A percentile compares a stretch with the other conserved stretches of the same genome.
These are phyloP conservation scores for Himalopsyche japonica DNA, from an alignment of 2,888 invertebrate genomes.

Conservation along the genomic window DNA sequence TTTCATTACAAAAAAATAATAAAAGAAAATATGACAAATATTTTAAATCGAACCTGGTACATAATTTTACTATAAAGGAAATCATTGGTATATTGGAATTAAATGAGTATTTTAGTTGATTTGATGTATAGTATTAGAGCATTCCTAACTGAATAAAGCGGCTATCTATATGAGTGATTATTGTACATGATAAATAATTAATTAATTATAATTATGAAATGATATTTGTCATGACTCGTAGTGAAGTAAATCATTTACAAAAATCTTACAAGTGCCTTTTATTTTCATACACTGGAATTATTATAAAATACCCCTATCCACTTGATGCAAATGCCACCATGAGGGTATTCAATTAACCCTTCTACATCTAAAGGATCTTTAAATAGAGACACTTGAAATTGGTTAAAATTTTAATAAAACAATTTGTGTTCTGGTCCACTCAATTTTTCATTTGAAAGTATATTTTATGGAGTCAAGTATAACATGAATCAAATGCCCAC, in stretches of 20 bases:
- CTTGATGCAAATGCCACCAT: too few species aligned
- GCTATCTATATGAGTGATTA: constrained; percentile 32
- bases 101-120: constrained; percentile 32
- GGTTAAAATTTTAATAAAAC: too few species aligned
- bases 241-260: constrained; percentile 37
- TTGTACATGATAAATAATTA: constrained; percentile 33
- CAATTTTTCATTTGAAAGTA: too few species aligned
- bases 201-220: constrained; percentile 31
- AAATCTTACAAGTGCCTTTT: constrained; percentile 2
- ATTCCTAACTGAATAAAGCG: constrained; percentile 31
- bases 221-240: constrained; percentile 38
- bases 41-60: constrained; percentile 18
- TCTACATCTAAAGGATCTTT: too few species aligned
- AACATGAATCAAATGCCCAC: too few species aligned
- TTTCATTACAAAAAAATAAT: constrained; percentile 3
- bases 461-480: too few species aligned
- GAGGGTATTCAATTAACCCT: too few species aligned
- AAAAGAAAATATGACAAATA: background rate
- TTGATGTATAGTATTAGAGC: constrained; percentile 38
- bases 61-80: constrained; percentile 23
- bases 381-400: too few species aligned
- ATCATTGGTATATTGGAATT: constrained; percentile 29
- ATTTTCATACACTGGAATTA: too few species aligned
- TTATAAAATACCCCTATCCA: too few species aligned
- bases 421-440: too few species aligned